Evolutionary conservation across 2,888 invertebrate species (phyloP), one percentile per base, ranked within the genome.

Genomic region (Idaea biselata): DNA sequence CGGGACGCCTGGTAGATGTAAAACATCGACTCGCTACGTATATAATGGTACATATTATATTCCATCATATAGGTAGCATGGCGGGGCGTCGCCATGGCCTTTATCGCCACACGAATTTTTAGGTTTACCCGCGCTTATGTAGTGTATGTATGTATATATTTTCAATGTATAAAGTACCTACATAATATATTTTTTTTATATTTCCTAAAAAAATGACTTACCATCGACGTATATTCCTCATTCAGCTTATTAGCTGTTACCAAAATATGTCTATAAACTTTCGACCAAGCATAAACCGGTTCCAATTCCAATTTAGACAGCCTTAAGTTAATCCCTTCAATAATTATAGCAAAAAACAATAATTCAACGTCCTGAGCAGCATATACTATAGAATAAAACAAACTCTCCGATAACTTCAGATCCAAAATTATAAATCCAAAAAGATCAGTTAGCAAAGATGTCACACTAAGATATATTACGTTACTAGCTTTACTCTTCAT

Each of bases 351-450:
- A 18, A 80, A 75, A 11, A 87, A 80, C 0, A 78, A 66, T 56
- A 85, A 70, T 72, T 90, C 90, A 0, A 82, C 71, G 66, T 88
- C 87, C 61, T 84, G 83, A 18, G 83, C 84, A 1, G 83, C 76
- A 62, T 81, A 80, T 0, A 78, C 71, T 0, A 86, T 58, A 8
- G 76, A 71, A 83, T 68, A 0, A 77, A 61, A 6, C 80, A 16
- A 0, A 77, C 66, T 14, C 73, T 14, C 73, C 54, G 44, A 72
- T 70, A 1, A 58, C 17, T 32, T 75, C 68, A 0, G 66, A 14
- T 67, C 63, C 0, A 82, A 53, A 0, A 73, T 16, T 16, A 56
- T 68, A 59, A 82, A 67, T 5, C 83, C 79, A 55, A 73, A n/a
- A 0, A 73, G 16, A 71, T 89, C 86, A 6, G 83, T 31, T 0